A percentile compares a stretch with the other conserved stretches of the same genome.
These are phyloP conservation scores for Psittacus erithacus DNA, from an alignment of 2,113 vertebrate genomes.

Conservation along the genomic window DNA sequence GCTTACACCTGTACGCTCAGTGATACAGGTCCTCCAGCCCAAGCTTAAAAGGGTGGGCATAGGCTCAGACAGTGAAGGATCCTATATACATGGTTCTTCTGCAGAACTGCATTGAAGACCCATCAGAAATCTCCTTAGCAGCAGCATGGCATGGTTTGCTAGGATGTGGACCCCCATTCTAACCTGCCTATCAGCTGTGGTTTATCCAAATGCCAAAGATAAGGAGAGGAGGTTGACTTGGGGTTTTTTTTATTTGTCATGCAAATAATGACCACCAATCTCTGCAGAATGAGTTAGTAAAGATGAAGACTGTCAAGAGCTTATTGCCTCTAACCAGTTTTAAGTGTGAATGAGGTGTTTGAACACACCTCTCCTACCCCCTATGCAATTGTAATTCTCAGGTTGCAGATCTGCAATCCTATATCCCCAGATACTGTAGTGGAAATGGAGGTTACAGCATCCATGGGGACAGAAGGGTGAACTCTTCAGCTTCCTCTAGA, in stretches of 20 bases:
- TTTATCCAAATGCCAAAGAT: conserved; percentile 67
- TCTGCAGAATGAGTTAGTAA: conserved; percentile 5
- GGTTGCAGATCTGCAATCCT: conserved; percentile 59
- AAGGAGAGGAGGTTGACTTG: conserved; percentile 19
- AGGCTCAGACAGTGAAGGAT: neutral
- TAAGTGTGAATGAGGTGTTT: conserved; percentile 3
- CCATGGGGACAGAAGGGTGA: conserved; percentile 3
- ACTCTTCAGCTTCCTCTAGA: conserved; percentile 15
- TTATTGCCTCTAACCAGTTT: conserved; percentile 10
- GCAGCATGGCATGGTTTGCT: neutral
- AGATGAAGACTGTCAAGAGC: neutral
- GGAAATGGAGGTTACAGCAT: conserved; percentile 41
- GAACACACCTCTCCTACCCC: conserved; percentile 43
- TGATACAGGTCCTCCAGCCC: conserved; percentile 6
- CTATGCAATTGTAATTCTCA: conserved; percentile 63
- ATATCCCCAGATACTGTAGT: conserved; percentile 26
- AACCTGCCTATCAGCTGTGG: conserved; percentile 35
- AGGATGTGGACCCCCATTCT: neutral
- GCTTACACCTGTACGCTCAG: neutral
- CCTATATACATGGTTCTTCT: neutral
- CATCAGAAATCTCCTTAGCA: conserved; percentile 25
- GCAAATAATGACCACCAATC: neutral
- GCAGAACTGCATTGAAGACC: neutral
- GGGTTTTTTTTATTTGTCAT: neutral
- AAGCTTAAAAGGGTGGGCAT: neutral